These are phyloP conservation scores for Stenichneumon culpator DNA, from an alignment of 2,888 invertebrate genomes.

Conservation along the genomic window DNA sequence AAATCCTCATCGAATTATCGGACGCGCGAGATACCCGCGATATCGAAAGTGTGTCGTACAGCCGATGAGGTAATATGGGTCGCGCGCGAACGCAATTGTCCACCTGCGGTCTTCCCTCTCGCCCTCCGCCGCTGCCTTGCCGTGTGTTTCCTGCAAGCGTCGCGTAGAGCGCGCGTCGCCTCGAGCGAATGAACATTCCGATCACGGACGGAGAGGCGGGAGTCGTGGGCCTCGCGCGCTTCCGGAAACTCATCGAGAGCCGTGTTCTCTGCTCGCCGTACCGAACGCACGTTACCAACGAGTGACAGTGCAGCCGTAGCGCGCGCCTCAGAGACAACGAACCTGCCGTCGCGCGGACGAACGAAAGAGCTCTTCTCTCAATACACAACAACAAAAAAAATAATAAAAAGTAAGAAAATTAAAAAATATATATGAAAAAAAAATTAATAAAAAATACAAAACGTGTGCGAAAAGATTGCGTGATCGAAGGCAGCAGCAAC, in stretches of 20 bases:
- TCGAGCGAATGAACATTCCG: conserved; percentile 42
- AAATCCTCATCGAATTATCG: not conserved
- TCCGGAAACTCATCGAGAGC: conserved; percentile 21
- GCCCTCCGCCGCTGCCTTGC: not conserved
- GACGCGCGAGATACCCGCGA: not conserved
- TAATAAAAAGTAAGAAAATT: no score
- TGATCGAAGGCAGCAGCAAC: conserved; percentile 33
- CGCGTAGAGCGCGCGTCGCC: conserved; percentile 3
- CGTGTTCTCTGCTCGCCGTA: not conserved
- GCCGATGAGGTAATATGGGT: conserved; percentile 6
- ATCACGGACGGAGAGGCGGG: conserved; percentile 24
- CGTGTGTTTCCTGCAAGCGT: not conserved
- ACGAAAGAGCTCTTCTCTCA: not conserved
- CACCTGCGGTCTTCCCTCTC: not conserved
- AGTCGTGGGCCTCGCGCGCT: conserved; percentile 12
- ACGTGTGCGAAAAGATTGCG: conserved; percentile 32
- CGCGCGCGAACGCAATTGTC: conserved; percentile 3
- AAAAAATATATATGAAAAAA: not conserved
- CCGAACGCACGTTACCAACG: not conserved
- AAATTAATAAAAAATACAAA: not conserved
- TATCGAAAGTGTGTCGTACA: conserved; percentile 2
- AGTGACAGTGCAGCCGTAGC: not conserved
- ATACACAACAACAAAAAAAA: conserved; percentile 10
- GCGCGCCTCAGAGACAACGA: not conserved
- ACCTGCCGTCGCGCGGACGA: not conserved